phyloP scores from a whole-genome alignment of 2,888 invertebrate species.

The Craniophora ligustri region DNA sequence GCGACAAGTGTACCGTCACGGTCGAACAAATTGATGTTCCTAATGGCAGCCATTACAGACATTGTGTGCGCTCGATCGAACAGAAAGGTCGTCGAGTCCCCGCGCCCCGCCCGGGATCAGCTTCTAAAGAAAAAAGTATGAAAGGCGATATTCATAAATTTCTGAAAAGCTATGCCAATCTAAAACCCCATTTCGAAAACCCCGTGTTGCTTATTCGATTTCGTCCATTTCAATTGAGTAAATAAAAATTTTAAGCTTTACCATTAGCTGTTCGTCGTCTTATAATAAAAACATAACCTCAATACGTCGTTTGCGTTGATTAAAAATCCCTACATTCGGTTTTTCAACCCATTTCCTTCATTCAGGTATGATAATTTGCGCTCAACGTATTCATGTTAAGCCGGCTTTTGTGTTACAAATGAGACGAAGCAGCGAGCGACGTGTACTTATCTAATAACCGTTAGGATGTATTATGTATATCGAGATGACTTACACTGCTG shows the following conservation, averaged over 20 bases:
- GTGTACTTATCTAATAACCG: slow-evolving; percentile 30
- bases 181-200: slow-evolving; percentile 63
- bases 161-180: slow-evolving; percentile 66
- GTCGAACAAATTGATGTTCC: slow-evolving; percentile 79
- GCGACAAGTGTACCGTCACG: slow-evolving; percentile 79
- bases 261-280: slow-evolving; percentile 39
- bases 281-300: slow-evolving; percentile 49
- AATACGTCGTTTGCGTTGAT: slow-evolving; percentile 59
- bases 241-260: slow-evolving; percentile 55
- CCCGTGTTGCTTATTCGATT: slow-evolving; percentile 62
- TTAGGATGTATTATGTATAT: slow-evolving; percentile 19
- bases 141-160: slow-evolving; percentile 78
- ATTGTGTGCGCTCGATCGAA: slow-evolving; percentile 82
- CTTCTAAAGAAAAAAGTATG: slow-evolving; percentile 70
- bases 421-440: slow-evolving; percentile 25
- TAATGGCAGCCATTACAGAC: slow-evolving; percentile 82
- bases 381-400: slow-evolving; percentile 49
- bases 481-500: slow-evolving; percentile 16
- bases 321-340: slow-evolving; percentile 65
- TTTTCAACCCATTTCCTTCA: slow-evolving; percentile 57
- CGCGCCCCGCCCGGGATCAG: slow-evolving; percentile 64
- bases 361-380: slow-evolving; percentile 61
- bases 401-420: slow-evolving; percentile 55
- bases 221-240: slow-evolving; percentile 55
- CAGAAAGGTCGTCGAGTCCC: slow-evolving; percentile 71